These are phyloP conservation scores for Phragmatobia fuliginosa DNA, from an alignment of 2,888 invertebrate genomes.

Conservation along the genomic window DNA sequence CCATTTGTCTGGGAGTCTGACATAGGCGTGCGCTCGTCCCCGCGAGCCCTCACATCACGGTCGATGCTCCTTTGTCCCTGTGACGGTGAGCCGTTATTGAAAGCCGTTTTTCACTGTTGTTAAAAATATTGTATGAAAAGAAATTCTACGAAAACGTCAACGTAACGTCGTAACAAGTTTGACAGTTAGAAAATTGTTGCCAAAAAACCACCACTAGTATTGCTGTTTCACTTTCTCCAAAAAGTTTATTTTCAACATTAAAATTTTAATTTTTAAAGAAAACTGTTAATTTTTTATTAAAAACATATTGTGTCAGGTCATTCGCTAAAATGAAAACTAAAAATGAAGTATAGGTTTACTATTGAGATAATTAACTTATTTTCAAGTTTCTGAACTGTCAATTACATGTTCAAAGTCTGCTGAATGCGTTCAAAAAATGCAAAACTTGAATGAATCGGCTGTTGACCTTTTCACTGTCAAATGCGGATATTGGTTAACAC, in stretches of 20 bases:
- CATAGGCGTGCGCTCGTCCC: constrained; percentile 74
- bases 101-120: constrained; percentile 44
- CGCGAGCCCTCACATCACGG: constrained; percentile 79
- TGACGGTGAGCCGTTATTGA: constrained; percentile 49
- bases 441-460: constrained; percentile 70
- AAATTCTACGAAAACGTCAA: constrained; percentile 48
- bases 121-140: constrained; percentile 38
- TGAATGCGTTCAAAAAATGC: constrained; percentile 43
- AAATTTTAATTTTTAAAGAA: not conserved
- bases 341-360: not conserved
- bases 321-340: too few species aligned
- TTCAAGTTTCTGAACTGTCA: constrained; percentile 10
- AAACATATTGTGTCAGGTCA: not conserved
- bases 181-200: constrained; percentile 35
- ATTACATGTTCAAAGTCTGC: not conserved
- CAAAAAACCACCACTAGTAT: not conserved
- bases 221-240: not conserved
- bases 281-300: not conserved
- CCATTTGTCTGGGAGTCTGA: constrained; percentile 76
- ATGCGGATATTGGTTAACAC: constrained; percentile 72
- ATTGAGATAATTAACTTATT: not conserved
- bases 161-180: constrained; percentile 45
- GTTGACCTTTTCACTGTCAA: constrained; percentile 80
- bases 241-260: not conserved
- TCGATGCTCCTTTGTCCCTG: constrained; percentile 60